Evolutionary conservation across 2,113 vertebrate species (phyloP).

Genomic region (Percina caprodes): DNA sequence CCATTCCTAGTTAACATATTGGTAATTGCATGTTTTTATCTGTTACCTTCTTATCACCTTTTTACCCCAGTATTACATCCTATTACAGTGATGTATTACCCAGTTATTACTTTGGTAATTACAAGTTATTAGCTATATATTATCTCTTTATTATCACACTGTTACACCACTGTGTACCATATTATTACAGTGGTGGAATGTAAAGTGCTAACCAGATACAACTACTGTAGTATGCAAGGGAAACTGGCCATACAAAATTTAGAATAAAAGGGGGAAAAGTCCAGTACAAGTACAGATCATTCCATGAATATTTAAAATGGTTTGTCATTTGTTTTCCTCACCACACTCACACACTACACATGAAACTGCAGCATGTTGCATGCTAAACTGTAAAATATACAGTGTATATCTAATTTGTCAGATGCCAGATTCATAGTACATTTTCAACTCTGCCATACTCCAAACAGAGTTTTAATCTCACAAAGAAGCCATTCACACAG

Average conservation of each 20-base stretch:
- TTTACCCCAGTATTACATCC: no score
- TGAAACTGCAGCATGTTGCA: constrained; percentile 8
- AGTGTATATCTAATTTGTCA: constrained; percentile 38
- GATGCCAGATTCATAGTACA: constrained; percentile 39
- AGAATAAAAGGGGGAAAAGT: background rate
- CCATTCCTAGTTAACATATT: no score
- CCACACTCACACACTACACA: no score
- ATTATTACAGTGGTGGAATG: no score
- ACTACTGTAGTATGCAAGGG: background rate
- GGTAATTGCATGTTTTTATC: no score
- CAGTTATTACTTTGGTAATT: no score
- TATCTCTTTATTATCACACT: no score
- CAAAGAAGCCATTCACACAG: constrained; percentile 74
- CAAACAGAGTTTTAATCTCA: constrained; percentile 55
- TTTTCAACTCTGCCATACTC: constrained; percentile 45
- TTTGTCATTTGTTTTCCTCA: constrained; percentile 20
- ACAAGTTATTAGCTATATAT: no score
- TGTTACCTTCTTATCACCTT: no score
- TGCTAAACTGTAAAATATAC: constrained; percentile 36
- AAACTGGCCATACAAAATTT: constrained; percentile 7
- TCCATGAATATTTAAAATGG: constrained; percentile 31
- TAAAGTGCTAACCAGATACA: no score
- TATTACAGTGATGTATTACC: no score
- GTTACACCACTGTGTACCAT: no score
- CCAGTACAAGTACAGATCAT: background rate